Percentiles rank a stretch among this genome's conserved stretches.
phyloP scores from a whole-genome alignment of 1,140 invertebrate species.

The Drosophila azteca region DNA sequence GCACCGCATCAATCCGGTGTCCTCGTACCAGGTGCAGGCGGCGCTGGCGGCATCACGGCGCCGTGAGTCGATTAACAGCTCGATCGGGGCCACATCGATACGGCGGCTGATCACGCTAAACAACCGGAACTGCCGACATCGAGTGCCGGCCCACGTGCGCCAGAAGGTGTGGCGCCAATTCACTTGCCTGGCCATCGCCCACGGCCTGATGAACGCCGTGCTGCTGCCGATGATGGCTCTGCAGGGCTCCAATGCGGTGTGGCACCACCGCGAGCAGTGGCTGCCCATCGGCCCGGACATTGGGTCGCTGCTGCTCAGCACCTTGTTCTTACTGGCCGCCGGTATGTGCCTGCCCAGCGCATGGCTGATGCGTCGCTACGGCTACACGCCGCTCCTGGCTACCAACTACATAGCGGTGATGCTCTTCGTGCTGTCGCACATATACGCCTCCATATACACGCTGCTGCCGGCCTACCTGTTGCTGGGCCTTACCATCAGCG shows the following conservation, averaged over 20 bases:
- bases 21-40: constrained; percentile 79
- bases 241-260: constrained; percentile 85
- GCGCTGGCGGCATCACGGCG: constrained; percentile 84
- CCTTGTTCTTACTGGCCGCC: constrained; percentile 85
- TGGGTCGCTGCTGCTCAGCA: constrained; percentile 85
- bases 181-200: constrained; percentile 85
- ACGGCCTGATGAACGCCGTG: constrained; percentile 86
- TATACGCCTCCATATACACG: constrained; percentile 87
- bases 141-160: constrained; percentile 85
- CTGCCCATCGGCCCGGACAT: constrained; percentile 82
- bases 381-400: constrained; percentile 85
- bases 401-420: constrained; percentile 84
- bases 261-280: constrained; percentile 83
- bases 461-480: constrained; percentile 86
- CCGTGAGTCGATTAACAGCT: constrained; percentile 87
- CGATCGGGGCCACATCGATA: constrained; percentile 88
- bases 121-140: constrained; percentile 85
- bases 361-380: constrained; percentile 85
- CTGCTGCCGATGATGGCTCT: constrained; percentile 86
- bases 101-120: constrained; percentile 86
- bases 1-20: constrained; percentile 85
- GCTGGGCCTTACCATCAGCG: constrained; percentile 85
- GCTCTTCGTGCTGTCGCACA: constrained; percentile 86
- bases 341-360: constrained; percentile 85
- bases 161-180: constrained; percentile 85